Base-by-base conservation (phyloP, 1,140 invertebrate species). In the Orchesella cincta region DNA sequence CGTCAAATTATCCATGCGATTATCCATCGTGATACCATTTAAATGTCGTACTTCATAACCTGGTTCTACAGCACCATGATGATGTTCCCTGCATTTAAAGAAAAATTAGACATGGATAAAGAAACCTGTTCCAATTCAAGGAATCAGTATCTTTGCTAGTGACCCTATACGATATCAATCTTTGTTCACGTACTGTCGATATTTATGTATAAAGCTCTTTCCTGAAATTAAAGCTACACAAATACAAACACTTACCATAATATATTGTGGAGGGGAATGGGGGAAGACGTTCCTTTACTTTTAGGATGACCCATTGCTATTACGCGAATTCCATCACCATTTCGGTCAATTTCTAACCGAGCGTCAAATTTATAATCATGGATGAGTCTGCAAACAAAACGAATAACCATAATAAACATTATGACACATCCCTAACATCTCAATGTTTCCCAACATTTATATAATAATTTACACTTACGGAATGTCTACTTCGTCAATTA, bases 341-440 rank as follows among this genome's bases (percentile, higher is more conserved):
- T 81, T 64, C 77, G 73, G 64, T 81, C 81, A 35, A 81, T 81
- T 52, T 81, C 78, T 46, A 81, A 78, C 70, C 81, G 81, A 74
- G 81, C 81, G 72, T 81, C 81, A 46, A 81, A 81, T 78, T 81
- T 81, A 77, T 81, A 81, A 73, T 80, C 77, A 39, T 80, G 76
- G 28, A 81, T 81, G 28, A 80, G 28, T 64, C n/a, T 26, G n/a
- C 23, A 8, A 46, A 46, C 8, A n/a, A n/a, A n/a, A n/a, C n/a
- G n/a, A n/a, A n/a, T n/a, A n/a, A n/a, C n/a, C n/a, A n/a, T n/a
- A n/a, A n/a, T n/a, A n/a, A n/a, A n/a, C n/a, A n/a, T n/a, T n/a
- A n/a, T n/a, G n/a, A n/a, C n/a, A n/a, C n/a, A n/a, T n/a, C n/a
- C n/a, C n/a, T n/a, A n/a, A n/a, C n/a, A n/a, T n/a, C n/a, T n/a